Base-by-base conservation (phyloP, 1,140 invertebrate species). In the Drosophila nannoptera region DNA sequence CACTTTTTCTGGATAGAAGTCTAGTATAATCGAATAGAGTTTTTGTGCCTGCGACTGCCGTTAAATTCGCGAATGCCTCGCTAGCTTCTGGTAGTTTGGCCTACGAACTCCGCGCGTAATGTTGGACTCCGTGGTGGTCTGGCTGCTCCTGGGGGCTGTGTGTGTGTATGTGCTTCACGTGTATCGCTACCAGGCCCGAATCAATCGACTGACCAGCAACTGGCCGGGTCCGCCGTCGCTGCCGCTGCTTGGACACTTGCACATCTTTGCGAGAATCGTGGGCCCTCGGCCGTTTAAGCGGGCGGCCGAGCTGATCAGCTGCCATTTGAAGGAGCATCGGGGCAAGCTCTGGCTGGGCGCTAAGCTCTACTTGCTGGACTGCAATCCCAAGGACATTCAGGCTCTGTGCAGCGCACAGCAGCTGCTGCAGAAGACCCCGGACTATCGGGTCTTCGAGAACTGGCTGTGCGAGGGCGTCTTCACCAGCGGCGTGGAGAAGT, bases 391-490 rank as follows among this genome's bases (percentile, higher is more conserved):
- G 70, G 81, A 86, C 36, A 86, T 86, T 8, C 77, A 87, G 29
- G 77, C 81, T 0, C n/a, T 86, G 12, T 61, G 77, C 54, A 81
- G 61, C 53, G 77, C 77, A 7, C 68, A 77, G 35, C 82, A 81
- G 14, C 52, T 14, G 88, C 92, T 65, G 94, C 95, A 82, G 74
- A 89, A 89, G 68, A 74, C 87, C n/a, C 36, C 31, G 0, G 84
- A 87, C 22, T 90, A 90, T 42, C 61, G 89, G 1, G 91, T 93
- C 55, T 87, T 96, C 0, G 87, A 92, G 56, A 92, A 92, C 6
- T 95, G 93, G 93, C 89, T 95, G 4, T 90, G 91, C 7, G 91
- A 90, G 7, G 94, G 94, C 45, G 87, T 95, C 22, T 87, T 95
- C 2, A 93, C 92, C 0, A 92, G 92, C 50, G 33, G 76, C 59